Conservation (phyloP, 2,113 vertebrate genomes). For the Synodontis membranacea region DNA sequence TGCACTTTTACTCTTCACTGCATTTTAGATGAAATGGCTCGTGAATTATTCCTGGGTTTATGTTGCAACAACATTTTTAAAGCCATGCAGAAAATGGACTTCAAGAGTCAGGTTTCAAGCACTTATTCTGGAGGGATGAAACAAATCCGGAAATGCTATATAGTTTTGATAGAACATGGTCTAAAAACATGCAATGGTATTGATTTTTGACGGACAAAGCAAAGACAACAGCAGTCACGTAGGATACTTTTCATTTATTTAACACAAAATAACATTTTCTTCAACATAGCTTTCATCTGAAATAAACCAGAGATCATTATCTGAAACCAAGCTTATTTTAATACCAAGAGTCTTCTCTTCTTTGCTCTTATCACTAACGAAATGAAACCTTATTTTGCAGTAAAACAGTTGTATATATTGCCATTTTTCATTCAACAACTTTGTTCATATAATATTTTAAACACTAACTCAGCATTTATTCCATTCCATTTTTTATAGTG, state of each 20-base stretch:
- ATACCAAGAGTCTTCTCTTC: neutral
- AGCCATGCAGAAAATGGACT: neutral
- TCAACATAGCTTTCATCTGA: neutral
- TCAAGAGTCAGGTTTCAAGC: neutral
- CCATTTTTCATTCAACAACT: neutral
- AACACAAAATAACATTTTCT: neutral
- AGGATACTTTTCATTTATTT: neutral
- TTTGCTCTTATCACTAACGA: neutral
- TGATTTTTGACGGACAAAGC: neutral
- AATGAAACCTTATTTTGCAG: neutral
- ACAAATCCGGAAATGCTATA: neutral
- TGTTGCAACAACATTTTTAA: neutral
- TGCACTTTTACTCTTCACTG: slow-evolving; percentile 10
- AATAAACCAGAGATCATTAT: neutral
- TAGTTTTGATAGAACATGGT: neutral
- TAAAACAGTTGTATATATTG: slow-evolving; percentile 8
- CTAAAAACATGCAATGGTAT: neutral
- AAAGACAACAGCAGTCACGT: neutral
- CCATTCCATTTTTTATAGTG: neutral
- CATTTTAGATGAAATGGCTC: neutral
- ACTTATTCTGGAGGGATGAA: slow-evolving; percentile 27
- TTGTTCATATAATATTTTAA: neutral
- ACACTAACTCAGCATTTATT: neutral
- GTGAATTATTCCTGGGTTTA: neutral
- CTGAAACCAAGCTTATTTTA: slow-evolving; percentile 16